These are phyloP conservation scores for Passer domesticus DNA, from an alignment of 2,113 vertebrate genomes.

Conservation along the genomic window DNA sequence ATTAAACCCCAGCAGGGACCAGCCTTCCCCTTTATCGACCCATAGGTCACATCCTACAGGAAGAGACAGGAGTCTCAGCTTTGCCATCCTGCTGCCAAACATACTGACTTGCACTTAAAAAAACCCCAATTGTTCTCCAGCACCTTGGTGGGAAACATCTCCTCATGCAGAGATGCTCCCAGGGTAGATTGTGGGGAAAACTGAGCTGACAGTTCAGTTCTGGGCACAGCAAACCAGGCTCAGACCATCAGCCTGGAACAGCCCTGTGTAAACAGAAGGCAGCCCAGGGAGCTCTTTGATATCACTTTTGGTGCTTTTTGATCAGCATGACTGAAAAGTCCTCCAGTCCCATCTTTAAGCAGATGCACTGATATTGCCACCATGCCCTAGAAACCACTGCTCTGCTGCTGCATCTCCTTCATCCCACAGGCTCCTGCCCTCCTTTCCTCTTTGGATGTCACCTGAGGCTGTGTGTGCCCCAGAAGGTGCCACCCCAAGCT, in stretches of 20 bases:
- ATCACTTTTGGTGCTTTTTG: not conserved
- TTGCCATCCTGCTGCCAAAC: not conserved
- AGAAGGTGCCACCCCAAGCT: not conserved
- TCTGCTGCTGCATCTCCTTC: not conserved
- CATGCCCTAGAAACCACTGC: not conserved
- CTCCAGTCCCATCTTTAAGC: not conserved
- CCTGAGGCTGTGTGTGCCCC: fast-evolving
- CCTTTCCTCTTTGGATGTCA: not conserved
- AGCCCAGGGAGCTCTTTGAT: not conserved
- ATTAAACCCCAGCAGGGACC: not conserved
- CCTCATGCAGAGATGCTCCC: fast-evolving
- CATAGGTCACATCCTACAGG: fast-evolving
- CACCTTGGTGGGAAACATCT: not conserved
- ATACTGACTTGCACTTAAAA: not conserved
- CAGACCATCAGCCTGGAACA: not conserved
- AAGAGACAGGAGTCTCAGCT: not conserved
- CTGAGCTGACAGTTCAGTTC: not conserved
- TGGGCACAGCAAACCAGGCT: not conserved
- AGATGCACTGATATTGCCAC: not conserved
- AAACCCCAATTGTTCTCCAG: not conserved
- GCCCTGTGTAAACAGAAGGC: not conserved
- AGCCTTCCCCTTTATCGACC: not conserved
- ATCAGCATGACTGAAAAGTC: not conserved
- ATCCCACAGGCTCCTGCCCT: not conserved
- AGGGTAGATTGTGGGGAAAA: not conserved